Conservation (phyloP, 1,140 invertebrate genomes). For the Condylostylus longicornis region DNA sequence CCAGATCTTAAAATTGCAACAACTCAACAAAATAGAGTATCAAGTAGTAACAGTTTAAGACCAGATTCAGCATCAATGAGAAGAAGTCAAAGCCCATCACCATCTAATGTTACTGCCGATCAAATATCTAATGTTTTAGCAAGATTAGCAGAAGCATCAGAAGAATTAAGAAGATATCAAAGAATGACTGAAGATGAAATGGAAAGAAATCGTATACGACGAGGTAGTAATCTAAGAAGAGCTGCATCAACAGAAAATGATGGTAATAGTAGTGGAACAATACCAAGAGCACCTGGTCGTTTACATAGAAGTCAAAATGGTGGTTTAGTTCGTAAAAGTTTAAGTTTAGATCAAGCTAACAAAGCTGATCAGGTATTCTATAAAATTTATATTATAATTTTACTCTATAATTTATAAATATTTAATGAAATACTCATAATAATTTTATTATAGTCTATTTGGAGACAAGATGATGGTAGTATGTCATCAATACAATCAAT, state of each 20-base stretch:
- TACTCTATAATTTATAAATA: background rate
- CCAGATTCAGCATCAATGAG: constrained; percentile 25
- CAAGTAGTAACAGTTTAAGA: constrained; percentile 15
- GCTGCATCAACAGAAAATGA: constrained; percentile 35
- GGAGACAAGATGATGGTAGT: constrained; percentile 61
- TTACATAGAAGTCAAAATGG: constrained; percentile 35
- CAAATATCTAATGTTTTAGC: constrained; percentile 25
- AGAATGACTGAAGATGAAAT: constrained; percentile 34
- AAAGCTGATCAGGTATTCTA: constrained; percentile 25
- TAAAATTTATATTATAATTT: background rate
- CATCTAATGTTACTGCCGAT: constrained; percentile 28
- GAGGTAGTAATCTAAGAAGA: constrained; percentile 29
- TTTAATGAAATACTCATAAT: constrained; percentile 1
- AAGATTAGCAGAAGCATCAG: constrained; percentile 35
- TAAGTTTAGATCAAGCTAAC: constrained; percentile 59
- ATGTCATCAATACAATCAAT: constrained; percentile 63
- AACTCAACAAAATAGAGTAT: constrained; percentile 1
- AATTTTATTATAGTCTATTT: constrained; percentile 36
- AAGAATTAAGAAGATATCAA: constrained; percentile 36
- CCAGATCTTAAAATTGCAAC: constrained; percentile 40
- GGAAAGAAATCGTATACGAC: constrained; percentile 32
- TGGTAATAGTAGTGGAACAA: constrained; percentile 24
- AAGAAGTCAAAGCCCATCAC: constrained; percentile 27
- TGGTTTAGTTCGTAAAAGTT: constrained; percentile 51
- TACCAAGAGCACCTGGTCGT: constrained; percentile 21